A percentile compares a stretch with the other conserved stretches of the same genome.
Evolutionary conservation across 2,888 invertebrate genomes (phyloP).

Genomic region (Drosophila pseudotakahashii): DNA sequence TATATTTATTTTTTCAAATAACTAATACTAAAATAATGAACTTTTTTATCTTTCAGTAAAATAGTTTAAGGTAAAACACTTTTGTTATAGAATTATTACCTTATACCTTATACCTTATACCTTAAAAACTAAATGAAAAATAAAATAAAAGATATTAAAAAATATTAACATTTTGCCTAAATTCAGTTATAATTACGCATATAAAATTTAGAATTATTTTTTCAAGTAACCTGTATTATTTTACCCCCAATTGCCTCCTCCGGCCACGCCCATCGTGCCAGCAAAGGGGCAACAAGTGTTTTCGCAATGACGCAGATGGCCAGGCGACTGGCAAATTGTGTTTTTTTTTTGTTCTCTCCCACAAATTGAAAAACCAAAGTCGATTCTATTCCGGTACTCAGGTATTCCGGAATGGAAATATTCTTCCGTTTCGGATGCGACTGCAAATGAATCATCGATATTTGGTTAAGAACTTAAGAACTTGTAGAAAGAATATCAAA

Average conservation of each 20-base stretch:
- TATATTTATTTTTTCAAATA: no score
- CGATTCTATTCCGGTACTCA: slow-evolving; percentile 12
- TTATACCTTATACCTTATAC: no score
- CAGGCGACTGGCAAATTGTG: slow-evolving; percentile 11
- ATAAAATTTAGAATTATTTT: no score
- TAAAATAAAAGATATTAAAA: no score
- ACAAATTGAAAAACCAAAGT: slow-evolving; percentile 4
- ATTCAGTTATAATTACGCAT: no score
- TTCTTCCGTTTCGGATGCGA: background rate
- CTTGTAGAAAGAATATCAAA: background rate
- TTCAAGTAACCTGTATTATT: no score
- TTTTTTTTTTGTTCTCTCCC: slow-evolving; percentile 6
- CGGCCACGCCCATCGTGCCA: slow-evolving; percentile 15
- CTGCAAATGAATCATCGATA: slow-evolving; percentile 6
- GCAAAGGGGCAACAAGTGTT: slow-evolving; percentile 35
- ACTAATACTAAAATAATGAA: no score
- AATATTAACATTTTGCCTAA: no score
- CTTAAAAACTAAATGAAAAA: no score
- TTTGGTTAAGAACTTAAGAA: background rate
- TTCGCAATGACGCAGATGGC: slow-evolving; percentile 41
- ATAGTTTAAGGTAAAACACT: no score
- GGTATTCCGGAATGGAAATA: background rate
- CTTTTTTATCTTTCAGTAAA: no score
- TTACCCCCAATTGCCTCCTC: background rate
- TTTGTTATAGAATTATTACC: no score